Conservation (phyloP, 2,888 invertebrate genomes). For the Strigamia transsilvanica region DNA sequence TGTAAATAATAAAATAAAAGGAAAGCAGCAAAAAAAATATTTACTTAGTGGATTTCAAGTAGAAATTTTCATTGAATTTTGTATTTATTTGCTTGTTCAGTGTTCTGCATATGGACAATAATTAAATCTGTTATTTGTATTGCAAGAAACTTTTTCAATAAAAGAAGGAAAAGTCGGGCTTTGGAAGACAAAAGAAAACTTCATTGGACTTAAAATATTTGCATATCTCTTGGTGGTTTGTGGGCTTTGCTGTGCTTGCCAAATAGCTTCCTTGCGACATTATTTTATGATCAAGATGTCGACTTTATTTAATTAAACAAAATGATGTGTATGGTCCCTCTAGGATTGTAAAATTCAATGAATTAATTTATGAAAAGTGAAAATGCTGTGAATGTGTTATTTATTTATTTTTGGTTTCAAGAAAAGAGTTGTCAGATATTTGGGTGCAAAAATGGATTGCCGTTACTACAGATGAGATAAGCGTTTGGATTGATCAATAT, state of each 20-base stretch:
- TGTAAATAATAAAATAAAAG: no score
- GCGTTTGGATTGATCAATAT: not conserved
- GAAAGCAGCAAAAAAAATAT: no score
- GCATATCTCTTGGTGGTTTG: slow-evolving; percentile 41
- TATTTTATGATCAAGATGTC: slow-evolving; percentile 37
- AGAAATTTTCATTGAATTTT: no score
- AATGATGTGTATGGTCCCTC: not conserved
- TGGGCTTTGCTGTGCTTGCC: slow-evolving; percentile 12
- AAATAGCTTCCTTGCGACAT: not conserved
- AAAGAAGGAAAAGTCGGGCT: not conserved
- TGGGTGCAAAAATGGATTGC: not conserved
- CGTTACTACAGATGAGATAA: not conserved
- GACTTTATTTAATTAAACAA: slow-evolving; percentile 45
- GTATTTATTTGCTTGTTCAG: no score
- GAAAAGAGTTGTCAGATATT: not conserved
- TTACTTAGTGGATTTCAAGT: no score
- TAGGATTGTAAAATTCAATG: not conserved
- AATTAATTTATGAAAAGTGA: slow-evolving; percentile 22
- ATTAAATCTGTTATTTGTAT: not conserved
- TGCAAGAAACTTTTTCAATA: not conserved
- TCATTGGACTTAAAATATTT: slow-evolving; percentile 43
- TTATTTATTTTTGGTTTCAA: not conserved
- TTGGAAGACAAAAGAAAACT: not conserved
- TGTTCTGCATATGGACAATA: no score
- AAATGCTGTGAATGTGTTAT: not conserved